Conservation (phyloP, 2,797 vertebrate genomes). For the Hippopotamyrus pictus region DNA sequence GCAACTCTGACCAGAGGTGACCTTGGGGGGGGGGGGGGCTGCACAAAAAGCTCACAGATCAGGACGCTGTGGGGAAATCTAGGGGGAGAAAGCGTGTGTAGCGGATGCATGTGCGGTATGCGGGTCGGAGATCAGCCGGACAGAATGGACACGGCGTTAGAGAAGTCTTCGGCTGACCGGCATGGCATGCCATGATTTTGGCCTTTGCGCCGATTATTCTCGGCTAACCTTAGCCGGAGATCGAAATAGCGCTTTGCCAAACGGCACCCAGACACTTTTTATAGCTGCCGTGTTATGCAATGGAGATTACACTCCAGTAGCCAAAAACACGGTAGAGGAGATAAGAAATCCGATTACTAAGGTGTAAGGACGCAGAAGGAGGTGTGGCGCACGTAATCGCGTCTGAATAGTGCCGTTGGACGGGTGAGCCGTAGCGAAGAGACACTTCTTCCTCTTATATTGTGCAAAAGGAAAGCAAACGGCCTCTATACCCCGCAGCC, state of each 20-base stretch:
- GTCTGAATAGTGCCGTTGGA: background rate
- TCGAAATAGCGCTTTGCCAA: conserved; percentile 38
- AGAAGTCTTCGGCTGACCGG: background rate
- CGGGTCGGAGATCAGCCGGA: background rate
- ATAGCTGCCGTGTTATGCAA: conserved; percentile 35
- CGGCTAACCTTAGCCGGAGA: conserved; percentile 43
- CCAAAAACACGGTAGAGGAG: background rate
- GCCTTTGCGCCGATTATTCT: conserved; percentile 23
- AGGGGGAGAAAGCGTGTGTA: background rate
- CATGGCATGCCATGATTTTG: background rate
- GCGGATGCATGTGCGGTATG: background rate
- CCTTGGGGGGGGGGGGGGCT: background rate
- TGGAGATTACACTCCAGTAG: conserved; percentile 23
- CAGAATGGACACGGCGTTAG: background rate
- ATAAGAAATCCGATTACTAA: background rate
- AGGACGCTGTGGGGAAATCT: background rate
- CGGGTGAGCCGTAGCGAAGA: background rate
- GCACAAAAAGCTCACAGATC: background rate
- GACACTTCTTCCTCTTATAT: background rate
- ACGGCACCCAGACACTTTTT: conserved; percentile 39
- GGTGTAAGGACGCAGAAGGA: background rate
- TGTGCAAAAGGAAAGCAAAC: background rate
- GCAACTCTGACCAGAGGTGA: background rate
- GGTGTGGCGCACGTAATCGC: background rate
- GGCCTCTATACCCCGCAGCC: background rate